These are phyloP conservation scores for Drosophila longiperda DNA, from an alignment of 2,888 invertebrate species.

Conservation along the genomic window DNA sequence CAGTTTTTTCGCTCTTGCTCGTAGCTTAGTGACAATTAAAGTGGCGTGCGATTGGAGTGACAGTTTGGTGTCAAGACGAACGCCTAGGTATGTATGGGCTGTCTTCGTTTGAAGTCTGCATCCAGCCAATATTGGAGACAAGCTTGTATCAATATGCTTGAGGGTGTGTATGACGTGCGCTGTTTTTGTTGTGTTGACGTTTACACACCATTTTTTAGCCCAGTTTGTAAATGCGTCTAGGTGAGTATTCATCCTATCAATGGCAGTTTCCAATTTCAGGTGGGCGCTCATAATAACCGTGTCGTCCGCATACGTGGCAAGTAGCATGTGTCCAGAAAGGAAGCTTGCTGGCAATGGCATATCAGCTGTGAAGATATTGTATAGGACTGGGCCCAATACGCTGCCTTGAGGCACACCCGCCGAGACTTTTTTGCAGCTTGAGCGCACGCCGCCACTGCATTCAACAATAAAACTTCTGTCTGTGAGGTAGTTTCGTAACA, in stretches of 20 bases:
- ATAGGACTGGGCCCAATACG: slow-evolving; percentile 6
- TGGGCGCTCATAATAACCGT: background rate
- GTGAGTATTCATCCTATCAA: background rate
- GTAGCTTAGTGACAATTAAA: background rate
- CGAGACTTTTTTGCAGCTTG: background rate
- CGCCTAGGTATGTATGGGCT: background rate
- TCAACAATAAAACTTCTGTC: background rate
- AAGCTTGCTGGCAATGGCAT: background rate
- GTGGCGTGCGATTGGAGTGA: background rate
- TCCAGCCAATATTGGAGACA: background rate
- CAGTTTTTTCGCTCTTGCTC: background rate
- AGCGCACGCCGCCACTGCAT: background rate
- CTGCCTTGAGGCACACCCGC: slow-evolving; percentile 16
- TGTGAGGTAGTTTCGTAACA: background rate
- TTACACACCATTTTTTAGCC: background rate
- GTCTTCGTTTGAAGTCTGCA: background rate
- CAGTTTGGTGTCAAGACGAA: background rate
- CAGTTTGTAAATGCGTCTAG: background rate
- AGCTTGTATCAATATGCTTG: too few relatives aligned
- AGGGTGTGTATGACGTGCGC: background rate
- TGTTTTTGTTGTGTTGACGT: background rate
- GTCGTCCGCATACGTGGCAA: background rate
- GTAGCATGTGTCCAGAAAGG: background rate
- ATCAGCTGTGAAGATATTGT: slow-evolving; percentile 2
- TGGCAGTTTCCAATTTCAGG: background rate